Evolutionary conservation across 2,113 vertebrate genomes (phyloP).

Genomic region (Rhinoptilus africanus): DNA sequence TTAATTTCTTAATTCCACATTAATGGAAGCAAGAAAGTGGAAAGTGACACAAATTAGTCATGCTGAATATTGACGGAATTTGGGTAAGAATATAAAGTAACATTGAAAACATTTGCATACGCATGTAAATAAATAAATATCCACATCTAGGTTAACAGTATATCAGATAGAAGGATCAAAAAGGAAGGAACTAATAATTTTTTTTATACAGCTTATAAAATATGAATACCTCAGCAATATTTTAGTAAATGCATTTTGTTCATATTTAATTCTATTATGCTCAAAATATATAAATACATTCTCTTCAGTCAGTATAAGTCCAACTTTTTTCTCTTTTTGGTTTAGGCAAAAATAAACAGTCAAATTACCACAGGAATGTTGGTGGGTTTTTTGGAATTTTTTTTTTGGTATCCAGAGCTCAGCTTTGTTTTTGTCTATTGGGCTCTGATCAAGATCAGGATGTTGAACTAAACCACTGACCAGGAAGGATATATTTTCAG

Average conservation of each 20-base stretch:
- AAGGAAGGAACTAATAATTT: neutral
- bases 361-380: neutral
- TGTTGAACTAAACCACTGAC: neutral
- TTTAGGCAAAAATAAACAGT: neutral
- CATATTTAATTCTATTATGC: neutral
- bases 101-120: neutral
- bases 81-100: neutral
- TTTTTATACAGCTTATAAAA: neutral
- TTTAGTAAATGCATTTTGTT: neutral
- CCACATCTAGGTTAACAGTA: neutral
- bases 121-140: neutral
- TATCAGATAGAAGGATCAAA: neutral
- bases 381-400: neutral
- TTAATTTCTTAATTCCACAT: neutral
- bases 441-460: neutral
- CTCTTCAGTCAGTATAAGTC: neutral
- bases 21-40: neutral
- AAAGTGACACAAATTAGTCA: neutral
- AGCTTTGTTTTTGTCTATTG: neutral
- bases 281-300: neutral
- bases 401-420: neutral
- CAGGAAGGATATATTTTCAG: neutral
- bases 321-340: neutral
- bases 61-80: neutral
- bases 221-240: neutral